Base-by-base conservation (phyloP, 1,140 invertebrate species). In the Cyphomyrmex costatus region DNA sequence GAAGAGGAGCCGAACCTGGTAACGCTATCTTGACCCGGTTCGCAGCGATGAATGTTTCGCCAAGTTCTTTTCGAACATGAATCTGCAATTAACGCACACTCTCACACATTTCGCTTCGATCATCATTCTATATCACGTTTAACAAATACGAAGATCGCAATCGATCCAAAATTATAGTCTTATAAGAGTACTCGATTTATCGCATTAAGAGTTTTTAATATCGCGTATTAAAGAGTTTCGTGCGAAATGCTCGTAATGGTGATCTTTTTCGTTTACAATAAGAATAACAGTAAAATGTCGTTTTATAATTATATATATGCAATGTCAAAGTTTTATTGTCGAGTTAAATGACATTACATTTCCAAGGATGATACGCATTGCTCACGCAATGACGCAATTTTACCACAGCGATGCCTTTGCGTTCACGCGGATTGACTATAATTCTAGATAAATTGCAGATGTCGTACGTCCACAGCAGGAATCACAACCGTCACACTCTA, bases 1-100 rank as follows among this genome's bases (percentile, higher is more conserved):
- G 85, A 86, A 56, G 65, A 80, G 63, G 24, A 61, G 16, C 46
- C 78, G 77, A 80, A 86, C 77, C 77, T 74, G 79, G 63, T 86
- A 86, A 86, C 85, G 85, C 85, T 86, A 86, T 86, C 77, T 86
- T 86, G 85, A 86, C 85, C 85, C 53, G 56, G 42, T 86, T 86
- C 77, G 65, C 83, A 78, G 63, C 78, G 65, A 80, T 51, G 63
- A 70, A 80, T 80, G 77, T 80, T 80, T 80, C 77, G 30, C 77
- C 77, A 80, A 70, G 49, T 80, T 80, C 66, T 76, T 73, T 84
- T 76, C 70, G 80, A 63, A 84, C 80, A 76, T 65, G 70, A 73
- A 74, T 84, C 51, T 53, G 65, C 78, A 80, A 80, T 80, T 80
- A 80, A 80, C 78, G 14, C 78, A 56, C 78, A 56, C 78, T 68